phyloP scores from a whole-genome alignment of 2,888 invertebrate species.

The Pasiphila rectangulata region DNA sequence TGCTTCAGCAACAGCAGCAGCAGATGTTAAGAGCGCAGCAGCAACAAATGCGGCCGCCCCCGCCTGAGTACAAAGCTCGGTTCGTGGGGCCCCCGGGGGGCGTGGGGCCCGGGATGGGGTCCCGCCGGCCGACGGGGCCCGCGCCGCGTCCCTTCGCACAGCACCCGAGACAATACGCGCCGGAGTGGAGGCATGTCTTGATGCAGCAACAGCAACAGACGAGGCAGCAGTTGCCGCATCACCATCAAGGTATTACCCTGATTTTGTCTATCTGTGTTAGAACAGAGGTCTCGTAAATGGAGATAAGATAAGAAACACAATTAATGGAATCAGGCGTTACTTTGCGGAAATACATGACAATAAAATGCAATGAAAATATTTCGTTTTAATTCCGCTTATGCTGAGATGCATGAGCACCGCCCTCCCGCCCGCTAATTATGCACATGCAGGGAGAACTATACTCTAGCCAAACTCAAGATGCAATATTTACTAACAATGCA shows the following conservation, averaged over 20 bases:
- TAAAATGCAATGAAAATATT: no score
- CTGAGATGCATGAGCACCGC: no score
- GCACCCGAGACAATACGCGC: slow-evolving; percentile 68
- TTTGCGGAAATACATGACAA: no score
- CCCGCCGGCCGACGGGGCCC: slow-evolving; percentile 48
- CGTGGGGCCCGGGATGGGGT: slow-evolving; percentile 37
- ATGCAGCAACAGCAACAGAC: slow-evolving; percentile 79
- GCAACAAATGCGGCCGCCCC: slow-evolving; percentile 85
- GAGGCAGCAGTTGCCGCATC: slow-evolving; percentile 71
- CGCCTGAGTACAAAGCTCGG: slow-evolving; percentile 91
- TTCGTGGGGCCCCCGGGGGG: slow-evolving; percentile 66
- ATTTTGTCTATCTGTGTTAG: no score
- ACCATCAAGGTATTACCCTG: slow-evolving; percentile 72
- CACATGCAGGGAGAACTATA: no score
- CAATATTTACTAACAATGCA: no score
- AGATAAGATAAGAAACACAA: no score
- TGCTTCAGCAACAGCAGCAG: slow-evolving; percentile 85
- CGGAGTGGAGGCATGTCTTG: slow-evolving; percentile 77
- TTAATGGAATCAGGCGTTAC: no score
- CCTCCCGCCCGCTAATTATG: no score
- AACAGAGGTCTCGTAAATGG: no score
- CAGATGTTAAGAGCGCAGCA: slow-evolving; percentile 82
- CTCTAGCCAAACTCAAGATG: no score
- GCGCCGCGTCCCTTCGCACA: slow-evolving; percentile 53
- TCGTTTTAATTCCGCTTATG: no score